Percentiles rank a stretch among this genome's conserved stretches.
These are phyloP conservation scores for Cephalopachus bancanus DNA, from an alignment of 2,797 vertebrate genomes.

Conservation along the genomic window DNA sequence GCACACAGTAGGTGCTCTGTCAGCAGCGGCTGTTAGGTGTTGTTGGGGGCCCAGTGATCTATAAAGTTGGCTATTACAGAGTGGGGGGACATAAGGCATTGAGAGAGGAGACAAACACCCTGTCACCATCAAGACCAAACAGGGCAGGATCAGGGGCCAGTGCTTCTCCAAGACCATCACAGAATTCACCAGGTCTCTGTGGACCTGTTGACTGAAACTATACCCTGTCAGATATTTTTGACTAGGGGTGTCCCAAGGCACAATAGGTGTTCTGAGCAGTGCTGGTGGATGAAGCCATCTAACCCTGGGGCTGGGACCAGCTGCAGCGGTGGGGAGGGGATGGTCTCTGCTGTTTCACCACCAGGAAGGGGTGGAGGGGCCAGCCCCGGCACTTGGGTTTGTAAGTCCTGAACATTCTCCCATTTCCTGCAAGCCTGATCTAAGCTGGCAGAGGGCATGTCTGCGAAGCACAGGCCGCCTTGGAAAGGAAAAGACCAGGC, in stretches of 20 bases:
- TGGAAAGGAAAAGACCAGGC: not conserved
- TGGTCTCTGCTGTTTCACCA: not conserved
- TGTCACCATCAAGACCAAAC: not conserved
- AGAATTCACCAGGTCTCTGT: not conserved
- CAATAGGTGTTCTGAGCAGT: constrained; percentile 49
- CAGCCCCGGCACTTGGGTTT: not conserved
- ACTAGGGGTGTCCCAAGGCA: constrained; percentile 71
- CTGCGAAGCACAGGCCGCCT: not conserved
- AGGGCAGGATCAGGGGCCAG: not conserved
- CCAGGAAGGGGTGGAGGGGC: not conserved
- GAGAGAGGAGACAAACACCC: not conserved
- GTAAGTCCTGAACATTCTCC: not conserved
- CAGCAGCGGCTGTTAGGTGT: not conserved
- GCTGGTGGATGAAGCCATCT: not conserved
- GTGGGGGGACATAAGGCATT: not conserved
- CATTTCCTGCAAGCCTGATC: not conserved
- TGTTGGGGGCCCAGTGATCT: not conserved
- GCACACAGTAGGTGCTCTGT: not conserved
- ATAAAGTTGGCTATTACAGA: not conserved
- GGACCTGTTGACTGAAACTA: not conserved
- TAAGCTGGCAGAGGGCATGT: not conserved
- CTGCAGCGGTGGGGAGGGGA: not conserved
- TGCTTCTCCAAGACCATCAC: not conserved
- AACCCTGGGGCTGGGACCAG: not conserved
- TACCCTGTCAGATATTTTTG: constrained; percentile 76